Conservation (phyloP, 2,888 invertebrate genomes). For the Strigamia transsilvanica region DNA sequence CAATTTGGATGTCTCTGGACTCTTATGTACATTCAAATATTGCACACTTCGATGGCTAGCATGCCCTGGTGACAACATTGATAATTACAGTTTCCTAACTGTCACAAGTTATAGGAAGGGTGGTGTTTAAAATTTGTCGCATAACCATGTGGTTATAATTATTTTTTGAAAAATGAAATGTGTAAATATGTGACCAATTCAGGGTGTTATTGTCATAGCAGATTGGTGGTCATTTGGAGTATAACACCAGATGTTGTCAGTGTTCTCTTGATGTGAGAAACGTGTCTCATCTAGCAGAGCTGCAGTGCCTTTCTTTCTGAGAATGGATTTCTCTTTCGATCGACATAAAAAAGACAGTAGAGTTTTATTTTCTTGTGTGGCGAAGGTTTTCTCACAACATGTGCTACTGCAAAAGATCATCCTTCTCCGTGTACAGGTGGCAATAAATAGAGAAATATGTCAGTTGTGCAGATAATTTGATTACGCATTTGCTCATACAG, state of each 20-base stretch:
- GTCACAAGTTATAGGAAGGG: background rate
- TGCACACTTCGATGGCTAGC: no score
- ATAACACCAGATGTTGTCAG: conserved; percentile 38
- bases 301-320: conserved; percentile 6
- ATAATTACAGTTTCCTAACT: no score
- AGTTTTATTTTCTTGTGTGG: background rate
- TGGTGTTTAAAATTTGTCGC: background rate
- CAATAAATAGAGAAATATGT: background rate
- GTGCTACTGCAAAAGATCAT: background rate
- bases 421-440: background rate
- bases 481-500: background rate
- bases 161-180: conserved; percentile 17
- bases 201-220: conserved; percentile 35
- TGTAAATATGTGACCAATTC: conserved; percentile 26
- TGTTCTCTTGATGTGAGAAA: conserved; percentile 39
- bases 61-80: no score
- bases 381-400: conserved; percentile 26
- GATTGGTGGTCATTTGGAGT: conserved; percentile 39
- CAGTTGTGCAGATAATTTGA: no score
- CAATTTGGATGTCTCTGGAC: no score
- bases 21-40: no score
- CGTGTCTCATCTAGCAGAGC: conserved; percentile 34
- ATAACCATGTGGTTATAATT: background rate
- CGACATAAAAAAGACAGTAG: conserved; percentile 28
- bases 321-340: conserved; percentile 23